Evolutionary conservation across 2,113 vertebrate species (phyloP), one percentile per base, ranked within the genome.

Genomic region (Phasianus colchicus): DNA sequence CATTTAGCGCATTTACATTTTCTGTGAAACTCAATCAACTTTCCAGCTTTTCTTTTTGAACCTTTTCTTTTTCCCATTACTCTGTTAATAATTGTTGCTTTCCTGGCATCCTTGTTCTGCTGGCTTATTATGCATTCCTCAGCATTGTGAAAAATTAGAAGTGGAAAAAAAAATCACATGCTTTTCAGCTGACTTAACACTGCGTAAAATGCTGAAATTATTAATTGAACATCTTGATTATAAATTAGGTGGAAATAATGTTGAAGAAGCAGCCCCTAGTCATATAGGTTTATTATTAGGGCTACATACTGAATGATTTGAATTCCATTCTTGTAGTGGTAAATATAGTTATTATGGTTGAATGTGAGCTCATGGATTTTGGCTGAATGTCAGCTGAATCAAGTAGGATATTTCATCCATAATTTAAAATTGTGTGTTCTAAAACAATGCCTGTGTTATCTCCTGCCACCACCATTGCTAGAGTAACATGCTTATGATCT

Each of bases 171-270:
- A 95, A 97, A 97, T 97, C 96, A 96, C 94, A 97, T 97, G 96
- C 96, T 98, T 98, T 98, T 98, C 97, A 98, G 97, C 97, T 98
- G 97, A 98, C 97, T 98, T 98, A 98, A 98, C 97, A 97, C 93
- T 97, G 97, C 10, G 1, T 97, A 97, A 97, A 98, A 97, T 98
- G 96, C 97, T 97, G 97, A 97, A 97, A 98, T 97, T 98, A 98
- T 98, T 98, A 98, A 98, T 98, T 98, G 97, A 98, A 98, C 97
- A 98, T 98, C 97, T 98, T 98, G 97, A 98, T 98, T 98, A 98
- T 98, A 98, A 98, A 98, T 98, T 98, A 97, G 95, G 97, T 98
- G 97, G 97, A 98, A 98, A 98, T 98, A 98, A 98, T 98, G 97
- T 98, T 97, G 97, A 98, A 98, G 97, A 98, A 97, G 96, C 97